Evolutionary conservation across 23 tunicate genomes (phyloP).

Genomic region (Diplosoma virens): DNA sequence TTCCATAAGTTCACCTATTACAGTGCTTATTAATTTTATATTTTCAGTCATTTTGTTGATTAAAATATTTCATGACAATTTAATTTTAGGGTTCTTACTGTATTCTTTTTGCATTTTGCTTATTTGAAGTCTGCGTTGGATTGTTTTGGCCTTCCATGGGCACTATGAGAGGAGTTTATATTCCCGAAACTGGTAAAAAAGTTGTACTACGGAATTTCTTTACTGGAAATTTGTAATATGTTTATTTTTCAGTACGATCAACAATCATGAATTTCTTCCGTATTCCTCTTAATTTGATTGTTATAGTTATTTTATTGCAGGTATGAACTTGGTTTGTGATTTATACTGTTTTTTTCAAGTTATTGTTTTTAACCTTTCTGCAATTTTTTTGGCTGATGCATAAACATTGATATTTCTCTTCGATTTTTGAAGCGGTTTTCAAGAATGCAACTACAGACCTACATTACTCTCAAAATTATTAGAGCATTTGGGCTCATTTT

Average conservation of each 20-base stretch:
- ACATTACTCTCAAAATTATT: too few relatives aligned
- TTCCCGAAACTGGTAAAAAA: constrained; percentile 50
- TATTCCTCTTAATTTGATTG: constrained; percentile 51
- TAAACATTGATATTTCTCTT: too few relatives aligned
- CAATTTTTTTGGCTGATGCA: too few relatives aligned
- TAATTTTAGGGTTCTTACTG: constrained; percentile 2
- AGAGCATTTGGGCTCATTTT: too few relatives aligned
- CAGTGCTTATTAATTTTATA: too few relatives aligned
- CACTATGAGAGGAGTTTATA: constrained; percentile 49
- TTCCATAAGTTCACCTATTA: too few relatives aligned
- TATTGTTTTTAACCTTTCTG: too few relatives aligned
- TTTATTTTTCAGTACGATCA: constrained; percentile 42
- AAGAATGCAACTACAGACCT: too few relatives aligned
- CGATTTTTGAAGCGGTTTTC: too few relatives aligned
- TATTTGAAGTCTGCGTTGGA: constrained; percentile 77
- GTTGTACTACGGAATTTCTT: background rate
- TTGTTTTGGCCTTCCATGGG: constrained; percentile 75
- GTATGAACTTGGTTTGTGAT: background rate
- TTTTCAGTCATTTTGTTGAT: background rate
- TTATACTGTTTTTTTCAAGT: too few relatives aligned
- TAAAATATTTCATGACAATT: background rate
- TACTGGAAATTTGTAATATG: background rate
- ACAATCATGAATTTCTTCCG: constrained; percentile 58
- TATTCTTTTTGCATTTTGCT: constrained; percentile 38
- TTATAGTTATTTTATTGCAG: constrained; percentile 35